Conservation (phyloP, 2,113 vertebrate species). For the Nettapus auritus region DNA sequence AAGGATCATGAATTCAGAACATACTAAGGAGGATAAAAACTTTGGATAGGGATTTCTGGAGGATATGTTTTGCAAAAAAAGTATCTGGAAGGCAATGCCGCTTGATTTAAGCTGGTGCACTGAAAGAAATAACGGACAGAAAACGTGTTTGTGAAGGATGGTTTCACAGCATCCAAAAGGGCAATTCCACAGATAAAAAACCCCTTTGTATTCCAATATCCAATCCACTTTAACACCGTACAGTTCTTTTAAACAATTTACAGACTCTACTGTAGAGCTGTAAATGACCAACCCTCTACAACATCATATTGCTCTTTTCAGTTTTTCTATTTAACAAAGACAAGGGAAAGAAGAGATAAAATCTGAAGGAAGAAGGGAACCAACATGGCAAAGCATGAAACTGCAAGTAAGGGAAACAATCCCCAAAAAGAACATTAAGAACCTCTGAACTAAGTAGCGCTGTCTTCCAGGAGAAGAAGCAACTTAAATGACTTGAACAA, state of each 20-base stretch:
- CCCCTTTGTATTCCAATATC: not conserved
- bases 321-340: not conserved
- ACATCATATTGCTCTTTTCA: not conserved
- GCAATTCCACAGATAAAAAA: not conserved
- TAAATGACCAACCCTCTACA: not conserved
- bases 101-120: not conserved
- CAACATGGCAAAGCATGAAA: not conserved
- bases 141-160: not conserved
- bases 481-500: not conserved
- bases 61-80: not conserved
- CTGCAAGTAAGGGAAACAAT: not conserved
- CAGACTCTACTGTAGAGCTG: not conserved
- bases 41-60: not conserved
- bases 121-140: not conserved
- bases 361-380: not conserved
- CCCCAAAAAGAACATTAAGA: not conserved
- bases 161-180: not conserved
- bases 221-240: not conserved
- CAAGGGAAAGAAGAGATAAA: not conserved
- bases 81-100: not conserved
- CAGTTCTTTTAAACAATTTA: not conserved
- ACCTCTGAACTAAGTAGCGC: not conserved
- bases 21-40: not conserved
- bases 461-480: not conserved
- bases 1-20: not conserved